A percentile compares a stretch with the other conserved stretches of the same genome.
phyloP scores from a whole-genome alignment of 2,888 invertebrate species.

The Rhamnusium bicolor region DNA sequence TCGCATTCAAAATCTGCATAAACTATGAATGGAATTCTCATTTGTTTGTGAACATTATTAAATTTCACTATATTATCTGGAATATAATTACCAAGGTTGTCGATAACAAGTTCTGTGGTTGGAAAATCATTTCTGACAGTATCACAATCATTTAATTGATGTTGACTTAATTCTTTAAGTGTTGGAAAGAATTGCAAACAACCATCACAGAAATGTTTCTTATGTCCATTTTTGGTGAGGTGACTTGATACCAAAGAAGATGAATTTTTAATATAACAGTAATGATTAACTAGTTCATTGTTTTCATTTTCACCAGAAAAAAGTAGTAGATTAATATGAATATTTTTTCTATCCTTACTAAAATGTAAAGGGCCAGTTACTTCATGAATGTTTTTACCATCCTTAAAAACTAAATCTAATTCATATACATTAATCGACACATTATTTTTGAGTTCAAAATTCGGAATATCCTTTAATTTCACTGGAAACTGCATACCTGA shows the following conservation, averaged over 20 bases:
- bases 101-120: no score
- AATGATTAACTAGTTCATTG: slow-evolving; percentile 3
- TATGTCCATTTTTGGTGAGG: neutral
- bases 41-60: no score
- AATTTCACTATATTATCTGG: no score
- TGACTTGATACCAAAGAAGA: neutral
- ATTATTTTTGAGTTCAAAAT: neutral
- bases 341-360: slow-evolving; percentile 1
- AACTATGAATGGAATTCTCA: no score
- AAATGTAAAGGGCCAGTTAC: slow-evolving; percentile 7
- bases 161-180: no score
- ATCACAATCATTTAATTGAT: no score
- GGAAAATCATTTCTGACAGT: no score
- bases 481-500: neutral
- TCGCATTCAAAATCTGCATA: no score
- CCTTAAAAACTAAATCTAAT: slow-evolving; percentile 12
- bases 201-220: no score
- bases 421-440: slow-evolving; percentile 7
- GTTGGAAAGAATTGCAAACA: no score
- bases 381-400: slow-evolving; percentile 1
- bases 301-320: slow-evolving; percentile 13
- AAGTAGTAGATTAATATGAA: neutral
- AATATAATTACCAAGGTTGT: no score
- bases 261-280: slow-evolving; percentile 13
- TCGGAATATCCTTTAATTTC: neutral